These are phyloP conservation scores for Nemurella pictetii DNA, from an alignment of 2,888 invertebrate genomes.

Conservation along the genomic window DNA sequence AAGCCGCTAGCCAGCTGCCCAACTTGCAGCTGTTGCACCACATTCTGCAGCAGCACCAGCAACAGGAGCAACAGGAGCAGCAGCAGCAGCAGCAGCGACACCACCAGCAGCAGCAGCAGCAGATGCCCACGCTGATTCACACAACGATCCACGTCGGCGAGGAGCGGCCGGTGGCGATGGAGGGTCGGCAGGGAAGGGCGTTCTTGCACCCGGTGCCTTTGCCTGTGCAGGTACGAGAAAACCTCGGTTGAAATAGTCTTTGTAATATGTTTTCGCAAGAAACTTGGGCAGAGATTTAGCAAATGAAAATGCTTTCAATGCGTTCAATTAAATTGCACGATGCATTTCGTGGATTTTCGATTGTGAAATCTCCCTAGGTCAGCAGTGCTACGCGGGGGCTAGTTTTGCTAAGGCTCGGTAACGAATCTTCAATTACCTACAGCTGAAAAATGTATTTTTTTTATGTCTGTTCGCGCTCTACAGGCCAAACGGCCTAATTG, in stretches of 20 bases:
- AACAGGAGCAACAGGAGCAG: slow-evolving; percentile 47
- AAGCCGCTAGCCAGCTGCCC: slow-evolving; percentile 32
- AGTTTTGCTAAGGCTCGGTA: too few relatives aligned
- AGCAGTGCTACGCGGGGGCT: too few relatives aligned
- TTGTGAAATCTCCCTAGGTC: too few relatives aligned
- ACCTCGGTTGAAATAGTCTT: not conserved
- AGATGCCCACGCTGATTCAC: slow-evolving; percentile 34
- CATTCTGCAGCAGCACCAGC: slow-evolving; percentile 38
- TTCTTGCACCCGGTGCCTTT: slow-evolving; percentile 33
- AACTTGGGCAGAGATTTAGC: too few relatives aligned
- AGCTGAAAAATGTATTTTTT: too few relatives aligned
- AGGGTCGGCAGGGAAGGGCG: slow-evolving; percentile 32
- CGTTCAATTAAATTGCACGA: too few relatives aligned
- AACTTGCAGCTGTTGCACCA: slow-evolving; percentile 41
- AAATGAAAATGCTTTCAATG: too few relatives aligned
- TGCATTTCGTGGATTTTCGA: too few relatives aligned
- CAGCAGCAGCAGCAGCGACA: slow-evolving; percentile 35
- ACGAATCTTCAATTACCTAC: too few relatives aligned
- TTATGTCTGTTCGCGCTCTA: too few relatives aligned
- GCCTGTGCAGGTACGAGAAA: slow-evolving; percentile 16
- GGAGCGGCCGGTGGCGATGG: slow-evolving; percentile 28
- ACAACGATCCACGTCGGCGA: slow-evolving; percentile 36
- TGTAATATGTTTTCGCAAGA: too few relatives aligned
- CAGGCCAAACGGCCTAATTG: too few relatives aligned
- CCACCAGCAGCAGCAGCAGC: slow-evolving; percentile 33